These are phyloP conservation scores for Apogon talboti DNA, from an alignment of 2,797 vertebrate genomes.

Conservation along the genomic window DNA sequence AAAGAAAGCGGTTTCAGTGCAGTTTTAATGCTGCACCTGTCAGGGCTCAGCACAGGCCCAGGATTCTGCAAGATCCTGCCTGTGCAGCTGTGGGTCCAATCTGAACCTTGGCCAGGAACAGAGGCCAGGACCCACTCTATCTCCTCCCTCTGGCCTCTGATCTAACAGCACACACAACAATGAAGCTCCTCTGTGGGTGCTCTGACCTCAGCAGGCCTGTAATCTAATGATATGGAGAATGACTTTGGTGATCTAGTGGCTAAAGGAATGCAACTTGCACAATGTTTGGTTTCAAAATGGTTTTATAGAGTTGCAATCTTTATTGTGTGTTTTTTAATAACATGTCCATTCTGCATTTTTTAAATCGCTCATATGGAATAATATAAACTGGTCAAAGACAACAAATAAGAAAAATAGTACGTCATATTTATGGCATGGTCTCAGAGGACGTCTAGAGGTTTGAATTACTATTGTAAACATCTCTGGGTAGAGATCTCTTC, in stretches of 20 bases:
- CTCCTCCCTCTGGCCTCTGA: constrained; percentile 64
- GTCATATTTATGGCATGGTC: constrained; percentile 22
- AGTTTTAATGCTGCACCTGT: constrained; percentile 82
- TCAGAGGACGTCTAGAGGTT: constrained; percentile 47
- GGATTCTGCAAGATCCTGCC: constrained; percentile 60
- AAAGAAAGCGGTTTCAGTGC: constrained; percentile 59
- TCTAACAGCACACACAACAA: constrained; percentile 70
- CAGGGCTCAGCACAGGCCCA: constrained; percentile 67
- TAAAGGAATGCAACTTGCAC: constrained; percentile 69
- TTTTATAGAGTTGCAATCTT: constrained; percentile 21
- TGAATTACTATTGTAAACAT: constrained; percentile 71
- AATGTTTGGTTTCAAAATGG: constrained; percentile 54
- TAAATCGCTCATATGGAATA: not conserved
- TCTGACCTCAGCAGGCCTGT: constrained; percentile 68
- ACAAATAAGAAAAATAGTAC: constrained; percentile 9
- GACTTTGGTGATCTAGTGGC: constrained; percentile 63
- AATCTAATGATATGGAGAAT: constrained; percentile 79
- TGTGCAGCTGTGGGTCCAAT: constrained; percentile 76
- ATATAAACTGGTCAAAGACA: not conserved
- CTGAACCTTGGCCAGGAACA: constrained; percentile 62
- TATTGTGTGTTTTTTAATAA: no score
- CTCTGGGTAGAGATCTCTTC: constrained; percentile 58
- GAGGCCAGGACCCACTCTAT: constrained; percentile 37
- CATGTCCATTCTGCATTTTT: not conserved
- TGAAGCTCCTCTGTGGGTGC: constrained; percentile 62